Evolutionary conservation across 2,888 invertebrate species (phyloP), one percentile per base, ranked within the genome.

Genomic region (Dichetophora obliterata): DNA sequence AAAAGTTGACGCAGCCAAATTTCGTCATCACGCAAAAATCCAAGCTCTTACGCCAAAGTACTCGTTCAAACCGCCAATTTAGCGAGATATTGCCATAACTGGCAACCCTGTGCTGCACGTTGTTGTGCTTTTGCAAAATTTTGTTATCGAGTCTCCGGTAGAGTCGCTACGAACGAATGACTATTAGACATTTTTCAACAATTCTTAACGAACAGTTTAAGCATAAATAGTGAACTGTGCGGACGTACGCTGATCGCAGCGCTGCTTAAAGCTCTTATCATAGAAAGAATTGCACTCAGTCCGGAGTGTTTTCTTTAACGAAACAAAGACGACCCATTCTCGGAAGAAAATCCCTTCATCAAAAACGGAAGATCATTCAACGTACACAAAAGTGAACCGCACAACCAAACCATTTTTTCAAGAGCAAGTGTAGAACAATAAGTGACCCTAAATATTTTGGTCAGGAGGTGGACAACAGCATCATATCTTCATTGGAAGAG

Each of bases 161-260:
- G 65, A 22, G 52, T n/a, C 65, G 59, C 61, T 5, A 71, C 65
- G 59, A 37, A 71, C 65, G 59, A 37, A 69, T 71, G 77, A 76
- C 76, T 80, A 78, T 75, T 80, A 77, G 77, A 75, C 66, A 75
- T 66, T 65, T 57, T 75, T 65, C 70, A 57, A 24, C 34, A 34
- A 48, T 75, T 76, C 69, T 79, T 65, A 24, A 59, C 66, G 74
- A 75, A 83, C 84, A 87, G 85, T 87, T 83, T 81, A 79, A 82
- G 78, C 83, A 82, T 77, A 83, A 81, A 82, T 79, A 83, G 81
- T 76, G 75, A 79, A 80, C 79, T 73, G 83, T 83, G 72, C 77
- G 81, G 82, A 83, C 85, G 34, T 61, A 61, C 43, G n/a, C 52
- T 50, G 27, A 27, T 24, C 48, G 48, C 16, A 14, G 65, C 34